Base-by-base conservation (phyloP, 2,888 invertebrate genomes). In the Orchesellides sinensis region DNA sequence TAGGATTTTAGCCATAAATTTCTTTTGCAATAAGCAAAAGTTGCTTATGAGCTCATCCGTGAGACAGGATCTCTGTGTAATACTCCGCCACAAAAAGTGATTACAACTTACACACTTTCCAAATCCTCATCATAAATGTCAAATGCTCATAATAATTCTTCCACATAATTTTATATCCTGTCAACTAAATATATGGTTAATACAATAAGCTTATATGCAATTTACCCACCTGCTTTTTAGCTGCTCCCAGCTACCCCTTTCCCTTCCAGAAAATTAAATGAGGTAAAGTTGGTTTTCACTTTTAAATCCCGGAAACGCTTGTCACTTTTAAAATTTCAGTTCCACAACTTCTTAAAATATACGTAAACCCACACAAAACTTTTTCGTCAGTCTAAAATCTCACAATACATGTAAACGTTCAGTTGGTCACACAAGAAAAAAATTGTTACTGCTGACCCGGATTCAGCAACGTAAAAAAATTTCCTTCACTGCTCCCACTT, bases 401-500 rank as follows among this genome's bases (percentile, higher is more conserved):
- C 68, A 68, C 68, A 35, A 2, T 10, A 19, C 21, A 40, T 40
- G 40, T 40, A 40, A 12, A 14, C 6, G 29, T 45, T 65, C 21
- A 52, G 80, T 65, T 80, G 65, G 80, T 80, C 72, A 65, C 66
- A 75, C 52, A 65, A 23, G 23, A 56, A 77, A 65, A 70, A 77
- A 59, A 68, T 40, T 61, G 40, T 49, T 32, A 54, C 54, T 17
- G 66, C 40, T 80, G 80, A 80, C 80, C 80, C 80, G 80, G 80
- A 80, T 80, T 80, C 61, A 6, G 45, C 56, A 61, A 75, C 40
- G 45, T 54, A 40, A 29, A 70, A 70, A 70, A 63, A 78, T 35
- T 27, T 32, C 14, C 23, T 54, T 68, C 69, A 70, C 78, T 70
- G 45, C 49, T 79, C 78, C 78, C 80, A 80, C 80, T 80, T 80